These are phyloP conservation scores for Peromyscus californicus DNA, from an alignment of 2,113 vertebrate species.

Conservation along the genomic window DNA sequence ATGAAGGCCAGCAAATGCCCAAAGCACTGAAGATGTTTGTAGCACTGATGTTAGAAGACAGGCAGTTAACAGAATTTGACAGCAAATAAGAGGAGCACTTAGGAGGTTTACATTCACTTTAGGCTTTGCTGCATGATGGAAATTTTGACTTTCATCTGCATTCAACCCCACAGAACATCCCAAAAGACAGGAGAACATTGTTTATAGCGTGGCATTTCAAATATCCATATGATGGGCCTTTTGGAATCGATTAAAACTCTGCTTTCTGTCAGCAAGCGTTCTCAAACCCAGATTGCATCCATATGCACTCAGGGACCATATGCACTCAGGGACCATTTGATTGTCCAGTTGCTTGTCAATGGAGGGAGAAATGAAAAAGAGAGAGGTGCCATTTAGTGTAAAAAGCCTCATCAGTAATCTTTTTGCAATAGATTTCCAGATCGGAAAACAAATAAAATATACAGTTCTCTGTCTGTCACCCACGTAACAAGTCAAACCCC, in stretches of 20 bases:
- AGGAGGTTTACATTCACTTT: conserved; percentile 52
- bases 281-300: conserved; percentile 61
- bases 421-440: neutral
- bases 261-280: conserved; percentile 61
- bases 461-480: conserved; percentile 10
- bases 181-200: conserved; percentile 59
- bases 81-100: conserved; percentile 5
- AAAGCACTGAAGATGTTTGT: neutral
- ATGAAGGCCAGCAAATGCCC: neutral
- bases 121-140: conserved; percentile 41
- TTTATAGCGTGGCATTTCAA: conserved; percentile 74
- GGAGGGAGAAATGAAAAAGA: no score
- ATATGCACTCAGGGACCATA: conserved; percentile 66
- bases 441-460: neutral
- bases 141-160: conserved; percentile 76
- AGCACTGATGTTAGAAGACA: neutral
- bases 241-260: conserved; percentile 77
- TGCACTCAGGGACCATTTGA: neutral
- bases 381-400: neutral
- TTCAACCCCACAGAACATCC: conserved; percentile 60
- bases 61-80: conserved; percentile 47
- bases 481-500: conserved; percentile 15
- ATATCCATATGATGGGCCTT: conserved; percentile 71
- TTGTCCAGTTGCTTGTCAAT: conserved; percentile 23
- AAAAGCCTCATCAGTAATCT: neutral